Conservation (phyloP, 2,113 vertebrate genomes). For the pig (Sus scrofa) region DNA sequence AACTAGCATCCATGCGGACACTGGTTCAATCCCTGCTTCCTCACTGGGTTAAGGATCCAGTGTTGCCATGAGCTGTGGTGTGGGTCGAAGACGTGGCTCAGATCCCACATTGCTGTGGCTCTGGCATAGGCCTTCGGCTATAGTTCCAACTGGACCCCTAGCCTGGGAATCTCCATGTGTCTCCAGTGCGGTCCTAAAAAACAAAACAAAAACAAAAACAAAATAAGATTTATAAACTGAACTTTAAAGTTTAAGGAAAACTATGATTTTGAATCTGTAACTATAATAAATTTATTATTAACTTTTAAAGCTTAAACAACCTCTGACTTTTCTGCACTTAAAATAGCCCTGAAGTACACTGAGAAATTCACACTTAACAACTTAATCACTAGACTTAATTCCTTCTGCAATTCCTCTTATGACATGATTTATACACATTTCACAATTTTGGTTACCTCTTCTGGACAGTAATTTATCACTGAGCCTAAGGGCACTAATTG, state of each 20-base stretch:
- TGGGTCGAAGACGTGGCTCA: no score
- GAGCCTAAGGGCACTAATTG: neutral
- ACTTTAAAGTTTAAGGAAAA: neutral
- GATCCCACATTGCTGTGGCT: no score
- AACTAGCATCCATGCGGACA: no score
- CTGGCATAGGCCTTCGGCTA: no score
- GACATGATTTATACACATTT: neutral
- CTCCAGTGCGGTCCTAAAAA: no score
- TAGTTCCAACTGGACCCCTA: no score
- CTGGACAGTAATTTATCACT: neutral
- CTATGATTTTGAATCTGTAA: slow-evolving; percentile 2
- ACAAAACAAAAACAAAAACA: no score
- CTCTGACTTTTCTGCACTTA: neutral
- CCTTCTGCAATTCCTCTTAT: neutral
- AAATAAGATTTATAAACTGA: neutral
- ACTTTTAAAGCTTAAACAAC: neutral
- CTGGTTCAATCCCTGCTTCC: no score
- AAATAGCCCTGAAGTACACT: neutral
- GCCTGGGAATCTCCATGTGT: no score
- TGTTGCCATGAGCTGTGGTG: no score
- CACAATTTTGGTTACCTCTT: neutral
- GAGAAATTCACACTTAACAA: neutral
- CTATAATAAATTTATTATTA: neutral
- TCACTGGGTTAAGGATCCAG: no score
- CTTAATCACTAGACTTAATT: neutral